Conservation (phyloP, 1,140 invertebrate genomes). For the Drosophila carrolli region DNA sequence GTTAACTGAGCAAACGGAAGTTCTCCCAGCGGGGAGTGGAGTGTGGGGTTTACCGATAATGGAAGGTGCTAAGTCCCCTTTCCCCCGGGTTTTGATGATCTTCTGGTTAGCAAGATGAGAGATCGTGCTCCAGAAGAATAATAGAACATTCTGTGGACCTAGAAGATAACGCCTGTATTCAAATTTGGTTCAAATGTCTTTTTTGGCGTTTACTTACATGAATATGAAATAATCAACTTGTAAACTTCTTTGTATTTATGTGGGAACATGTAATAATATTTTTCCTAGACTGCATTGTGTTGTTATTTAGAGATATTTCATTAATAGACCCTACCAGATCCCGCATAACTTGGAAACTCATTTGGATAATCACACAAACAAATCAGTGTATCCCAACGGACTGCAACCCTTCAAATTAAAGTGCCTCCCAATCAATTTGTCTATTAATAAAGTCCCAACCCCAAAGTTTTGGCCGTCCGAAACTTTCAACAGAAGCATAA, state of each 20-base stretch:
- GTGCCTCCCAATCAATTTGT: conserved; percentile 49
- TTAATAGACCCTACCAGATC: conserved; percentile 7
- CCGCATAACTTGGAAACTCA: conserved; percentile 12
- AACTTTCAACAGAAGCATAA: conserved; percentile 73
- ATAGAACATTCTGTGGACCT: conserved; percentile 22
- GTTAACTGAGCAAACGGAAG: conserved; percentile 54
- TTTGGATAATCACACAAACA: conserved; percentile 27
- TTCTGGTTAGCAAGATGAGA: conserved; percentile 58
- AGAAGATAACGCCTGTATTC: conserved; percentile 16
- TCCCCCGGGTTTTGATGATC: conserved; percentile 36
- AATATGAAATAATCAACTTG: conserved; percentile 11
- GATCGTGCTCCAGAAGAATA: conserved; percentile 48
- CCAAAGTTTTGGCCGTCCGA: conserved; percentile 35
- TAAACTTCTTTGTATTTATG: conserved; percentile 17
- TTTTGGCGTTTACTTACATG: conserved; percentile 17
- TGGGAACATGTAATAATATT: conserved; percentile 30
- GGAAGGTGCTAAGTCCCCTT: conserved; percentile 54
- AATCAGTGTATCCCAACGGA: conserved; percentile 31
- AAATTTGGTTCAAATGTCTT: conserved; percentile 6
- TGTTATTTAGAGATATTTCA: not conserved
- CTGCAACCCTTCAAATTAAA: conserved; percentile 50
- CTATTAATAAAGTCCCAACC: conserved; percentile 65
- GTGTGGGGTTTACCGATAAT: conserved; percentile 22
- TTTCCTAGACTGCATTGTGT: not conserved
- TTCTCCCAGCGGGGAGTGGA: conserved; percentile 49